A percentile compares a stretch with the other conserved stretches of the same genome.
Evolutionary conservation across 2,113 vertebrate species (phyloP).

Genomic region (Isichthys henryi): DNA sequence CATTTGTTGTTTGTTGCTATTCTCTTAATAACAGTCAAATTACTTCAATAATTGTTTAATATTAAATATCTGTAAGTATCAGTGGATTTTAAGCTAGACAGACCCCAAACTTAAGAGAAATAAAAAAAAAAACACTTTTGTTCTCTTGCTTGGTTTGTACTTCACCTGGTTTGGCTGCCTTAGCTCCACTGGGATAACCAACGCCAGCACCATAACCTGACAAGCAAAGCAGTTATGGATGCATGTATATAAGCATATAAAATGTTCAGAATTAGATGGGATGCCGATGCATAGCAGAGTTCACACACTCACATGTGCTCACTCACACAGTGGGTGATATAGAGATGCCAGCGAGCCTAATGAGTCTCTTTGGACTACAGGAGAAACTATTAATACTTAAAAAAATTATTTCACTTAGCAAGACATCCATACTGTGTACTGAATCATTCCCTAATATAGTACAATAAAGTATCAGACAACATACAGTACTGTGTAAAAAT

Average conservation of each 20-base stretch:
- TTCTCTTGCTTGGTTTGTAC: neutral
- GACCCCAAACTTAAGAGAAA: neutral
- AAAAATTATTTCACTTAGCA: neutral
- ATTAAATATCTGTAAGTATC: neutral
- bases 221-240: neutral
- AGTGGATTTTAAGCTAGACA: neutral
- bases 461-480: neutral
- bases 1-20: neutral
- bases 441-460: neutral
- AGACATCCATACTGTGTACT: neutral
- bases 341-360: neutral
- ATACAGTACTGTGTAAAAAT: too few species aligned
- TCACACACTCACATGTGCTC: neutral
- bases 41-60: neutral
- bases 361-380: neutral
- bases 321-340: neutral
- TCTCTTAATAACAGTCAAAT: neutral
- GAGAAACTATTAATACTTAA: neutral
- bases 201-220: conserved; percentile 23
- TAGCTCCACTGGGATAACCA: conserved; percentile 12
- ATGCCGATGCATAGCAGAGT: neutral
- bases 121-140: neutral
- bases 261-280: neutral
- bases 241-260: neutral
- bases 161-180: conserved; percentile 29